Evolutionary conservation across 2,888 invertebrate species (phyloP), one percentile per base, ranked within the genome.

Genomic region (Iphiclides podalirius): DNA sequence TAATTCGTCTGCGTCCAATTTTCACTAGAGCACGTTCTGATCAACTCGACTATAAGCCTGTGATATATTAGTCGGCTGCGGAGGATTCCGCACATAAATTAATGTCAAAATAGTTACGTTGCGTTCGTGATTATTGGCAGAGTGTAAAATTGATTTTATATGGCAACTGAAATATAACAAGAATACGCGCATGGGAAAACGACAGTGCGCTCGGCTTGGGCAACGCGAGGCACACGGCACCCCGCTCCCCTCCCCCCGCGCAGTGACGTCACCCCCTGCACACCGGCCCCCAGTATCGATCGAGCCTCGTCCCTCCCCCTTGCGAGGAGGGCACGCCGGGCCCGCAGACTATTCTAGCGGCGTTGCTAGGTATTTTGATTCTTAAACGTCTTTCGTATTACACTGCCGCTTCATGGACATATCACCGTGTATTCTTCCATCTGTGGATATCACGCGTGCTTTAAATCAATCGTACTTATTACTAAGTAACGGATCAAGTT

Each of bases 261-360:
- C 61, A 60, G 80, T 86, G 85, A 86, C 86, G 84, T 85, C 83
- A 83, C 74, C 63, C 57, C 61, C 60, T 52, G 59, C 57, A 45
- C 58, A 60, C 54, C 68, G 52, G 53, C 63, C 67, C 72, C 58
- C 64, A 55, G 56, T 85, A 84, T 84, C 85, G 85, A 81, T 81
- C 79, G 70, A 39, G 53, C 64, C 66, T 64, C 59, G 59, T 54
- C 58, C 61, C 55, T 58, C 57, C 54, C 61, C 55, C 61, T 55
- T 64, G 58, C 59, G 57, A 53, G 55, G n/a, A n/a, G n/a, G n/a
- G n/a, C n/a, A n/a, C n/a, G n/a, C n/a, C n/a, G n/a, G 53, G 39
- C 63, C 58, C 61, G 57, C 61, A 60, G 58, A 52, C 61, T 54
- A 43, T 55, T 57, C 58, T 56, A 54, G 55, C 57, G 57, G 54